Percentiles rank a stretch among this genome's conserved stretches.
phyloP scores from a whole-genome alignment of 2,797 vertebrate genomes.

The Anableps anableps region DNA sequence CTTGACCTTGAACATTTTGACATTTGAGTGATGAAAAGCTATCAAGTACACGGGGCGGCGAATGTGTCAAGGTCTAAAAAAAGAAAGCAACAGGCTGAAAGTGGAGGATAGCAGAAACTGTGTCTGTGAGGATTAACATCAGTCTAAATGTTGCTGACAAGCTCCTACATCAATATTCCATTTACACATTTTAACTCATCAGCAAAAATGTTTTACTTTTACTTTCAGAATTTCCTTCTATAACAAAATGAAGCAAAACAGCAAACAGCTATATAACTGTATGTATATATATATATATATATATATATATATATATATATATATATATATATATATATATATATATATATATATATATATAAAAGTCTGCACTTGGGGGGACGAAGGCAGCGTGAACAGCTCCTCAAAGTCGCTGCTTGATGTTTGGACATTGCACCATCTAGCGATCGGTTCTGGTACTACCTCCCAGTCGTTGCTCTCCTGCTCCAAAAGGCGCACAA shows the following conservation, averaged over 20 bases:
- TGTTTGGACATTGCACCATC: constrained; percentile 94
- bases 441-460: constrained; percentile 91
- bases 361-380: too few species aligned
- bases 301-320: too few species aligned
- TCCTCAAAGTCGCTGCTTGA: constrained; percentile 85
- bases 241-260: neutral
- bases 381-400: too few species aligned
- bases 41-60: neutral
- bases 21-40: neutral
- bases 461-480: constrained; percentile 89
- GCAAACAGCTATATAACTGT: too few species aligned
- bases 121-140: neutral
- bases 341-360: too few species aligned
- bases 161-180: neutral
- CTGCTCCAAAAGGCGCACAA: constrained; percentile 88
- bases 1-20: constrained; percentile 1
- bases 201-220: neutral
- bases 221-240: neutral
- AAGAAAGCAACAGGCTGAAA: constrained; percentile 2
- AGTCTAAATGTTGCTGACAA: neutral
- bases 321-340: too few species aligned
- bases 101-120: neutral
- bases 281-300: too few species aligned
- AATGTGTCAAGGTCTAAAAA: constrained; percentile 1
- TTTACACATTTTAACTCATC: neutral